phyloP scores from a whole-genome alignment of 1,140 invertebrate species.

The Dreissena rostriformis region DNA sequence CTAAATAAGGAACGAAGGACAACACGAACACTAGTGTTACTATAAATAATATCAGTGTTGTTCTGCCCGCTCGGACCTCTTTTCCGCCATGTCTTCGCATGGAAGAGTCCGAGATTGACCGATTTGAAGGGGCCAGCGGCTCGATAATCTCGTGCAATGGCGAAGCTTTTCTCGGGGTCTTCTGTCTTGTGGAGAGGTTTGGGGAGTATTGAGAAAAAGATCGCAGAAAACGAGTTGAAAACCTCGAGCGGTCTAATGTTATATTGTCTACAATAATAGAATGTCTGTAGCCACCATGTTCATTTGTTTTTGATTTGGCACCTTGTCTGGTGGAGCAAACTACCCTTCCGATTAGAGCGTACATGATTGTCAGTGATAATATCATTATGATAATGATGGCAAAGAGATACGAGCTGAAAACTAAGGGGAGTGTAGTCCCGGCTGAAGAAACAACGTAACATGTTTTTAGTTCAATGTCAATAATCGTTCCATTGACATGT shows the following conservation, averaged over 20 bases:
- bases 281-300: not conserved
- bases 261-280: not conserved
- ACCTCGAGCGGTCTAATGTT: not conserved
- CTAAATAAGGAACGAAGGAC: conserved; percentile 55
- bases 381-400: conserved; percentile 29
- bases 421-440: conserved; percentile 17
- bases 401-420: conserved; percentile 53
- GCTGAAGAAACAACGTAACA: conserved; percentile 32
- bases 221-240: conserved; percentile 31
- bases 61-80: conserved; percentile 42
- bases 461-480: conserved; percentile 31
- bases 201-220: conserved; percentile 23
- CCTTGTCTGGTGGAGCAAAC: conserved; percentile 20
- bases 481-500: not conserved
- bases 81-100: conserved; percentile 46
- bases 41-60: conserved; percentile 53
- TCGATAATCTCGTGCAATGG: conserved; percentile 34
- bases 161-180: not conserved
- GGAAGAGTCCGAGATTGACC: conserved; percentile 28
- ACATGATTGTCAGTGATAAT: conserved; percentile 38
- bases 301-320: not conserved
- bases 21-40: conserved; percentile 50
- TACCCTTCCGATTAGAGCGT: conserved; percentile 33
- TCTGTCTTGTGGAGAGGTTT: not conserved
- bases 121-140: conserved; percentile 8